Conservation (phyloP, 37 sponge, comb jelly and placozoan species). For the Ianthella basta region DNA sequence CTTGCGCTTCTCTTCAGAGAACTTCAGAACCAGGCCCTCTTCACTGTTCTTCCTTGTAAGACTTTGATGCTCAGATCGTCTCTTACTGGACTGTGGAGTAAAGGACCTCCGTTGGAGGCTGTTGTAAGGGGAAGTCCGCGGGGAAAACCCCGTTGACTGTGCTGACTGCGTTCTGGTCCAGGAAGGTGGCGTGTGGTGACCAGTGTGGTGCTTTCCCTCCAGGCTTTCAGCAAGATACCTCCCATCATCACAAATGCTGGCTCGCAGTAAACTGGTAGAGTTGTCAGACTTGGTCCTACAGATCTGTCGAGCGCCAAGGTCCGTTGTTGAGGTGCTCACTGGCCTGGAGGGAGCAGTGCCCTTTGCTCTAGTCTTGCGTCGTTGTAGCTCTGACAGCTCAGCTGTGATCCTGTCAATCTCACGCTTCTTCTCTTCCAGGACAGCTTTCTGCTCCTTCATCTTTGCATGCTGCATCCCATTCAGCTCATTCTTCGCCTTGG, state of each 20-base stretch:
- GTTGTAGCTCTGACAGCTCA: background rate
- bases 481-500: slow-evolving; percentile 37
- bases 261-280: background rate
- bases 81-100: slow-evolving; percentile 11
- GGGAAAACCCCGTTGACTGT: background rate
- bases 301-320: background rate
- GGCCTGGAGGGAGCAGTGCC: background rate
- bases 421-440: slow-evolving; percentile 15
- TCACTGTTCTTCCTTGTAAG: slow-evolving; percentile 13
- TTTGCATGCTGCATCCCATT: slow-evolving; percentile 40
- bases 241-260: slow-evolving; percentile 31
- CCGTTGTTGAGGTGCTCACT: background rate
- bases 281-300: no score
- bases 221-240: background rate
- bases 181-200: slow-evolving; percentile 10
- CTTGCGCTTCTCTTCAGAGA: background rate
- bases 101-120: background rate
- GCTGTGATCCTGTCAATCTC: background rate
- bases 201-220: background rate
- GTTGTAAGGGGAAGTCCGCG: background rate
- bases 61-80: background rate
- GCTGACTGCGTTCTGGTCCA: slow-evolving; percentile 18
- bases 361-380: background rate
- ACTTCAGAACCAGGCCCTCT: slow-evolving; percentile 20
- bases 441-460: slow-evolving; percentile 29